phyloP scores from a whole-genome alignment of 2,888 invertebrate species.

The Drosophila anomalata region DNA sequence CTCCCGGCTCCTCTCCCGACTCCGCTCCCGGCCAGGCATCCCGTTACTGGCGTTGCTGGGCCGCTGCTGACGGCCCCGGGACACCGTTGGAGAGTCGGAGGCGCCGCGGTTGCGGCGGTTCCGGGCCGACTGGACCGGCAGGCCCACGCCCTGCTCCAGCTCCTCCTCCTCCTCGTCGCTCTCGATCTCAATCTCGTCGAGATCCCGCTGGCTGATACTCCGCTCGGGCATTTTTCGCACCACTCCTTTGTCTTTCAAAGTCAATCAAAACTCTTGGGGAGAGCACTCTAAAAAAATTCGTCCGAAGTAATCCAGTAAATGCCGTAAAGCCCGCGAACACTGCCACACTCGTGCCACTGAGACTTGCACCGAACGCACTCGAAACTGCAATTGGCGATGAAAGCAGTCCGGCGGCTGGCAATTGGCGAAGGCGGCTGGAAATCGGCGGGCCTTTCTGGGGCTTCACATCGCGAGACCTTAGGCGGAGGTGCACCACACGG shows the following conservation, averaged over 20 bases:
- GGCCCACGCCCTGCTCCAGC: conserved; percentile 78
- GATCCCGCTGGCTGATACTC: conserved; percentile 67
- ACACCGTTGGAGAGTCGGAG: conserved; percentile 7
- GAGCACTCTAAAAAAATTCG: conserved; percentile 34
- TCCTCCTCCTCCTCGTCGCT: conserved; percentile 82
- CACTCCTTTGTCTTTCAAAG: neutral
- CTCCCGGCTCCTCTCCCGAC: conserved; percentile 58
- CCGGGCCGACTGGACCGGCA: conserved; percentile 68
- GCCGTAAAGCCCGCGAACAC: neutral
- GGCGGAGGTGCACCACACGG: conserved; percentile 15
- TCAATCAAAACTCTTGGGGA: neutral
- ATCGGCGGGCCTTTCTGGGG: conserved; percentile 55
- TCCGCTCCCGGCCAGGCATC: conserved; percentile 20
- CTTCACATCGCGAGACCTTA: conserved; percentile 53
- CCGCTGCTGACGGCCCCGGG: conserved; percentile 14
- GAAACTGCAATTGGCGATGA: conserved; percentile 67
- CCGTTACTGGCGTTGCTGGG: conserved; percentile 30
- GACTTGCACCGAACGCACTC: conserved; percentile 78
- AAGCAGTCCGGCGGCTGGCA: conserved; percentile 36
- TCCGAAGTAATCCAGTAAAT: conserved; percentile 10
- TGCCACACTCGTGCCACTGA: conserved; percentile 13
- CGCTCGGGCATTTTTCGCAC: conserved; percentile 72
- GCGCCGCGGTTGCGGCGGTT: conserved; percentile 29
- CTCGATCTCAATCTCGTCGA: conserved; percentile 80
- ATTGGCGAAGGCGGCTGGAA: conserved; percentile 31